Percentiles rank a stretch among this genome's conserved stretches.
Evolutionary conservation across 2,113 vertebrate species (phyloP).

Genomic region (Tachysurus vachellii): DNA sequence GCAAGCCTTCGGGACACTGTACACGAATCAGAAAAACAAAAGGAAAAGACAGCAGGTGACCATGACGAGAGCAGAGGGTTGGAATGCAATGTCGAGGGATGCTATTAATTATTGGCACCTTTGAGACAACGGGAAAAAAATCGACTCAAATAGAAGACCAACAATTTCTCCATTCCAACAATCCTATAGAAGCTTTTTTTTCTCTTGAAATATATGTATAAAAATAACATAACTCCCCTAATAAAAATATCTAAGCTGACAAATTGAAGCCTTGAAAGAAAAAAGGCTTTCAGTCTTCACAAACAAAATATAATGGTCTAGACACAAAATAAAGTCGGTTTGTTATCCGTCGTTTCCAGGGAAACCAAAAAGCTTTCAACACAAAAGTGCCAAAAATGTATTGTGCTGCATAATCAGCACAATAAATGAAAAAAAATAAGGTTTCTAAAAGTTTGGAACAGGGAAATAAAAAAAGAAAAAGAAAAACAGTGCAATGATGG

Average conservation of each 20-base stretch:
- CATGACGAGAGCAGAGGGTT: background rate
- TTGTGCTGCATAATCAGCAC: background rate
- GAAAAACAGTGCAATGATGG: background rate
- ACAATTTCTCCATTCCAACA: too few species aligned
- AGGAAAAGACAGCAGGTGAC: slow-evolving; percentile 11
- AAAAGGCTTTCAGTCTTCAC: background rate
- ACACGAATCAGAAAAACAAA: slow-evolving; percentile 16
- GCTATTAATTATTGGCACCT: background rate
- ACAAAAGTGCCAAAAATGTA: background rate
- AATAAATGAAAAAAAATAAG: background rate
- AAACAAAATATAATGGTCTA: background rate
- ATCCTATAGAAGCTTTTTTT: background rate
- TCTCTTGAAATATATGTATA: background rate
- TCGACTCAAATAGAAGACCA: background rate
- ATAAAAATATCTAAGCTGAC: background rate
- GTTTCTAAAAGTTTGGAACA: background rate
- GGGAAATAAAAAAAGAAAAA: background rate
- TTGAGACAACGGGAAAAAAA: background rate
- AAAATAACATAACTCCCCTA: background rate
- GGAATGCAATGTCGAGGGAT: background rate
- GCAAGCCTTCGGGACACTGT: slow-evolving; percentile 92
- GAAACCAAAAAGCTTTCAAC: slow-evolving; percentile 23
- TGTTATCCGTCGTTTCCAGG: too few species aligned
- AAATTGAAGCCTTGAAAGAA: background rate
- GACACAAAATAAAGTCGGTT: background rate